Conservation (phyloP, 2,797 vertebrate genomes). For the Psittacula derbiana region DNA sequence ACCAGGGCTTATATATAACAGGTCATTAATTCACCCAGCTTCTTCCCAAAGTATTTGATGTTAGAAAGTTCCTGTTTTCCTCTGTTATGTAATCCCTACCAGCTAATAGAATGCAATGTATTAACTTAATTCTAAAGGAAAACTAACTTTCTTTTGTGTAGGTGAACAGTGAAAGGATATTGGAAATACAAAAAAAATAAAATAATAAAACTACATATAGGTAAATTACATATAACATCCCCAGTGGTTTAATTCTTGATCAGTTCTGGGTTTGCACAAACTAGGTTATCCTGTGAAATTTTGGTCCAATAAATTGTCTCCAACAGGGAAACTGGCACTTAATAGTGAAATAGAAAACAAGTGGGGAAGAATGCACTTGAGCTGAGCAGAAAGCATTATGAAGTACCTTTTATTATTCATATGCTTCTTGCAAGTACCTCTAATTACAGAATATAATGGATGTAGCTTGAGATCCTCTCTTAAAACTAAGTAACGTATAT, state of each 20-base stretch:
- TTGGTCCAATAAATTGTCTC: background rate
- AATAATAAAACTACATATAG: background rate
- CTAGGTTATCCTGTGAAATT: background rate
- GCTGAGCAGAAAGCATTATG: background rate
- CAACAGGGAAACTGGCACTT: background rate
- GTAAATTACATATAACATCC: background rate
- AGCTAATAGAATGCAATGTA: background rate
- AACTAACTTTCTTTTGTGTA: background rate
- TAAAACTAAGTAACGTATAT: accelerated
- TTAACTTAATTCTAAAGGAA: background rate
- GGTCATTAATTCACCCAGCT: background rate
- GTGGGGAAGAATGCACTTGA: background rate
- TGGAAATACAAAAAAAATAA: background rate
- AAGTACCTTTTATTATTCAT: background rate
- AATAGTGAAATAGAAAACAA: background rate
- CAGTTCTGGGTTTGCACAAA: background rate
- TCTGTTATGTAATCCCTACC: background rate
- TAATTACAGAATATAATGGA: background rate
- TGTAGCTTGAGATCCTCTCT: background rate
- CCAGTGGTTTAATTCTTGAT: background rate
- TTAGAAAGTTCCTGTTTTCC: background rate
- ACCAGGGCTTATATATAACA: background rate
- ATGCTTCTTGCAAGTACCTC: background rate
- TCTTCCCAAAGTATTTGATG: background rate
- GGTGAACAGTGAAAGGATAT: background rate